Percentiles rank a stretch among this genome's conserved stretches.
Conservation (phyloP, 2,113 vertebrate species). For the Mustelus asterias region DNA sequence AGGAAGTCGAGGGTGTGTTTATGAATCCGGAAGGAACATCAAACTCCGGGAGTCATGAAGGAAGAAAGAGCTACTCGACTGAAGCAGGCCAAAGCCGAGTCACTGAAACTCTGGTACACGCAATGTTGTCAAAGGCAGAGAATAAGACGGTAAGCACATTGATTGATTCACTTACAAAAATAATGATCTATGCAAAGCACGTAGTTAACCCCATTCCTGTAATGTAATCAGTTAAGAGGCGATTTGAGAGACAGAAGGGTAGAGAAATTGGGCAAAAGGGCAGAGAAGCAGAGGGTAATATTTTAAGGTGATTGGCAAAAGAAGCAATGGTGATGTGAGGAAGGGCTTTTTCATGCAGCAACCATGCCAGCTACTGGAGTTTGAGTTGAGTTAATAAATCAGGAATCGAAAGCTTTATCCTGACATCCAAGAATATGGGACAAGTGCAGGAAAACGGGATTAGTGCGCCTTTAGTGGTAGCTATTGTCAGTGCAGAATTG, state of each 20-base stretch:
- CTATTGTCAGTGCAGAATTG: no score
- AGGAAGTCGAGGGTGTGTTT: not conserved
- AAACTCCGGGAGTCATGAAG: not conserved
- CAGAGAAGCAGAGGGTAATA: not conserved
- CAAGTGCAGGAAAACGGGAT: no score
- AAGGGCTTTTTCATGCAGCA: not conserved
- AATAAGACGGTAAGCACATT: not conserved
- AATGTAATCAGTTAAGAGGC: not conserved
- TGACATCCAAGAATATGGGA: no score
- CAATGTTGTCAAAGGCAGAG: not conserved
- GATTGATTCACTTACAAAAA: not conserved
- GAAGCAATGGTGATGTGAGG: not conserved
- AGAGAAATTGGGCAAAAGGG: not conserved
- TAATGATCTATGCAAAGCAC: not conserved
- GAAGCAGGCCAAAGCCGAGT: no score
- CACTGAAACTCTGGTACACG: not conserved
- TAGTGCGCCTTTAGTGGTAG: no score
- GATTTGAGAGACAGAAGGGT: not conserved
- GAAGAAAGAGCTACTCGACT: not conserved
- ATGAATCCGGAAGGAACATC: not conserved
- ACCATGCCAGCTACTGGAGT: no score
- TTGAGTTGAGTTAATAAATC: no score
- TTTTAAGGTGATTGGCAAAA: not conserved
- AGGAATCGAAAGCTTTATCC: no score
- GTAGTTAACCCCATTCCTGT: not conserved